Evolutionary conservation across 2,888 invertebrate species (phyloP), one percentile per base, ranked within the genome.

Genomic region (Dinocampus coccinellae): DNA sequence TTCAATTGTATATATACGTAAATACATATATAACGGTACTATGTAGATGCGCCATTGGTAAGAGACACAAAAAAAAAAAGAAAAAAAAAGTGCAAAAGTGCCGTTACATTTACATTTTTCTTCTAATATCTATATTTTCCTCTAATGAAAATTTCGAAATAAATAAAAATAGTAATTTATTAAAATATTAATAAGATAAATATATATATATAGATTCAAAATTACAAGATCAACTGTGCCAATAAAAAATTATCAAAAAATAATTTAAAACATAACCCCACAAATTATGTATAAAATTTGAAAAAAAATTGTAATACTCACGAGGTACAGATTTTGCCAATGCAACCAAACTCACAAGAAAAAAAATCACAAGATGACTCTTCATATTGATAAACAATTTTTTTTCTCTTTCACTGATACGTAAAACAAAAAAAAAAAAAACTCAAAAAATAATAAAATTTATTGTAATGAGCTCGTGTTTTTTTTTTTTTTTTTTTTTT

Each of bases 321-420:
- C 86, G 78, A 76, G 86, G 86, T 57, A 74, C 80, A 72, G 79
- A 77, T 73, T 81, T 80, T 68, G 81, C 78, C 71, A 76, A 72
- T 61, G 84, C 84, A 76, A 86, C 65, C 58, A 84, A 69, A 67
- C 78, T 79, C 74, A 77, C 73, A 58, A 79, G 79, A 69, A 82
- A 68, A 69, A 83, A 69, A 63, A 84, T 57, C 67, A 75, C 71
- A 70, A 77, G 69, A 68, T 69, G 60, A 68, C 76, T 74, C 77
- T 78, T 79, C 79, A 79, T 79, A 55, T 61, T 75, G 65, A 22
- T 68, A 22, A 29, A 60, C 2, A 36, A 22, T 36, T 57, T 57
- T 39, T 16, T 42, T 57, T 53, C 9, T 22, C 10, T n/a, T 16
- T 47, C 42, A 2, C 10, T 42, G 42, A 42, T 42, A 42, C 42